Percentiles rank a stretch among this genome's conserved stretches.
Evolutionary conservation across 1,140 invertebrate species (phyloP).

Genomic region (Drosophila grimshawi): DNA sequence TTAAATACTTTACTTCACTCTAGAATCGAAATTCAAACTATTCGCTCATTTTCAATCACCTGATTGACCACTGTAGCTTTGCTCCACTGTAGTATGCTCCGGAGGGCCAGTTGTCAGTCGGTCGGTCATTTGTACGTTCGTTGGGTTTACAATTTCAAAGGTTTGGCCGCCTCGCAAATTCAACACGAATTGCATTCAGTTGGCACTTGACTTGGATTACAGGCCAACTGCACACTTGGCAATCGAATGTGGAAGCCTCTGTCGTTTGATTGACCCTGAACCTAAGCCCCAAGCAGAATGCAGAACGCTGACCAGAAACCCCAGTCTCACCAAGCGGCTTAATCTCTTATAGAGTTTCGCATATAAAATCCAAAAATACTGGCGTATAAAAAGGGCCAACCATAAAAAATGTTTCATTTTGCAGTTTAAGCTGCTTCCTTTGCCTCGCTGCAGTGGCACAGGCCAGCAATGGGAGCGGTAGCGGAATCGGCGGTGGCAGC

Average conservation of each 20-base stretch:
- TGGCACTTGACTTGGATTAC: conserved; percentile 27
- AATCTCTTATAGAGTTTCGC: conserved; percentile 73
- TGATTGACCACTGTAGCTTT: no score
- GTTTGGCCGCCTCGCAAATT: conserved; percentile 14
- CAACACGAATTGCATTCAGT: conserved; percentile 26
- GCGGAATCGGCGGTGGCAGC: conserved; percentile 17
- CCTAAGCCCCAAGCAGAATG: conserved; percentile 8
- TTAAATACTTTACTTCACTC: no score
- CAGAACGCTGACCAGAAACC: not conserved
- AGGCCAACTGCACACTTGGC: not conserved
- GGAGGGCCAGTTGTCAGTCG: not conserved
- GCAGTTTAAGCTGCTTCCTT: conserved; percentile 64
- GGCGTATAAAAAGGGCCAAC: conserved; percentile 51
- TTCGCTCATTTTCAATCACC: no score
- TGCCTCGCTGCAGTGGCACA: conserved; percentile 55
- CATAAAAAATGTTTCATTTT: conserved; percentile 61
- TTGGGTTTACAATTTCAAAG: conserved; percentile 50
- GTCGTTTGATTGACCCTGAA: conserved; percentile 68
- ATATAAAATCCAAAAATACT: conserved; percentile 53
- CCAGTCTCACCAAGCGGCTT: conserved; percentile 21
- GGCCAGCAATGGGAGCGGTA: conserved; percentile 13
- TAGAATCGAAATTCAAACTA: no score
- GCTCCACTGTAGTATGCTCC: not conserved
- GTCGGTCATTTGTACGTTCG: not conserved
- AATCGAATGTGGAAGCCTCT: conserved; percentile 37